Conservation (phyloP, 2,113 vertebrate genomes). For the Empidonax alnorum region DNA sequence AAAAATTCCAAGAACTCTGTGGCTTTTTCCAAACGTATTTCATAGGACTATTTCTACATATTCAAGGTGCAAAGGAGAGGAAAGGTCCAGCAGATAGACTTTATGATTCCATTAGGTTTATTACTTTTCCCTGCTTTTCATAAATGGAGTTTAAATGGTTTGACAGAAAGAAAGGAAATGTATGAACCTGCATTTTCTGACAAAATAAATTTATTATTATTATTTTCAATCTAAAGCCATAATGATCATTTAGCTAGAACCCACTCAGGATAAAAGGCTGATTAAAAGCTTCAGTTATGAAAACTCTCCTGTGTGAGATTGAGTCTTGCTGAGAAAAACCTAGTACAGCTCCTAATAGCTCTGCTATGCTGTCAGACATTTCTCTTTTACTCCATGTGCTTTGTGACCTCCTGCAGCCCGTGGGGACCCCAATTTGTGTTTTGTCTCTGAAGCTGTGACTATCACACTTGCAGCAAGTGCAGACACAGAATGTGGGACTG, state of each 20-base stretch:
- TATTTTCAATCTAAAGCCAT: not conserved
- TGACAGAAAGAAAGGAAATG: not conserved
- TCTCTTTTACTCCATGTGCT: not conserved
- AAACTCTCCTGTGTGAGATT: not conserved
- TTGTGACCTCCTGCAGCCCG: not conserved
- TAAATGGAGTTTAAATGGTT: not conserved
- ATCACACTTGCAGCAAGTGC: not conserved
- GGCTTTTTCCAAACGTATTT: not conserved
- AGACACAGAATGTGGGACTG: not conserved
- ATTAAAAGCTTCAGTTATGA: conserved; percentile 29
- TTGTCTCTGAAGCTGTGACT: not conserved
- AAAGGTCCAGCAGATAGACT: not conserved
- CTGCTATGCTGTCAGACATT: not conserved
- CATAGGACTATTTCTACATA: not conserved
- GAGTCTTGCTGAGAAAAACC: conserved; percentile 1
- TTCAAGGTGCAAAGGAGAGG: not conserved
- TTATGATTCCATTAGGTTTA: not conserved
- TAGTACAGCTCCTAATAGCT: not conserved
- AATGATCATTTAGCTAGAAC: not conserved
- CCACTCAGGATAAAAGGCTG: not conserved
- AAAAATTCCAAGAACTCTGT: not conserved
- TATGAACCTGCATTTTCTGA: not conserved
- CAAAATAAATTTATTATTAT: not conserved
- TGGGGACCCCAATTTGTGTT: not conserved
- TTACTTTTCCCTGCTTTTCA: not conserved